phyloP scores from a whole-genome alignment of 2,797 vertebrate genomes.

The Petrocephalus schoutedeni region DNA sequence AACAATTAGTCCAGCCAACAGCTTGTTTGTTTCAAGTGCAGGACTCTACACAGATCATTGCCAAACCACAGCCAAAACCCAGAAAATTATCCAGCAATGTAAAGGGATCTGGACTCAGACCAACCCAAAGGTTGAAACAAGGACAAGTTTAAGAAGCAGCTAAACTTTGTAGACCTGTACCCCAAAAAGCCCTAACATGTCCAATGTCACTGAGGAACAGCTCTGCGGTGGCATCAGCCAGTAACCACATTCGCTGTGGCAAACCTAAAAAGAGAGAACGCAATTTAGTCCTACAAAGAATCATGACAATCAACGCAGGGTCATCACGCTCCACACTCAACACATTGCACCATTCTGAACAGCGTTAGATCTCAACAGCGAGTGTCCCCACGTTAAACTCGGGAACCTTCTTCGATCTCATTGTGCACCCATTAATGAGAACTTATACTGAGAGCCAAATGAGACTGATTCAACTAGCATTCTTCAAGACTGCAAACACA shows the following conservation, averaged over 20 bases:
- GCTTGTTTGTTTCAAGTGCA: not conserved
- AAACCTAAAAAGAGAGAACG: slow-evolving; percentile 78
- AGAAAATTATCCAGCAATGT: slow-evolving; percentile 51
- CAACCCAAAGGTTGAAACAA: slow-evolving; percentile 57
- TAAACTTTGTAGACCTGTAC: slow-evolving; percentile 81
- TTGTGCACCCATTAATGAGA: not conserved
- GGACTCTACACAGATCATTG: slow-evolving; percentile 7
- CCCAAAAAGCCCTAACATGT: slow-evolving; percentile 65
- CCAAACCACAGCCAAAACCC: slow-evolving; percentile 44
- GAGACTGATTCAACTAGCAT: not conserved
- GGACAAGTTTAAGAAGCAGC: slow-evolving; percentile 71
- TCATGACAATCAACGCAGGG: slow-evolving; percentile 36
- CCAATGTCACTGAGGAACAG: slow-evolving; percentile 62
- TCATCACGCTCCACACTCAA: not conserved
- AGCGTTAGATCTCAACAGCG: not conserved
- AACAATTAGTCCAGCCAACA: slow-evolving; percentile 19
- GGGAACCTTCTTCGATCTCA: not conserved
- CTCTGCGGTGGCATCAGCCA: slow-evolving; percentile 61
- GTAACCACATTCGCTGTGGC: slow-evolving; percentile 59
- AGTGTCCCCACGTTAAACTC: not conserved
- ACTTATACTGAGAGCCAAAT: not conserved
- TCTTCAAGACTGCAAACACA: not conserved
- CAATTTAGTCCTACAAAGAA: slow-evolving; percentile 72
- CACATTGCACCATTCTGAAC: slow-evolving; percentile 21
- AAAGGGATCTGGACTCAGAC: slow-evolving; percentile 44